Percentiles rank a stretch among this genome's conserved stretches.
phyloP scores from a whole-genome alignment of 2,888 invertebrate species.

The Steinernema scapterisci region DNA sequence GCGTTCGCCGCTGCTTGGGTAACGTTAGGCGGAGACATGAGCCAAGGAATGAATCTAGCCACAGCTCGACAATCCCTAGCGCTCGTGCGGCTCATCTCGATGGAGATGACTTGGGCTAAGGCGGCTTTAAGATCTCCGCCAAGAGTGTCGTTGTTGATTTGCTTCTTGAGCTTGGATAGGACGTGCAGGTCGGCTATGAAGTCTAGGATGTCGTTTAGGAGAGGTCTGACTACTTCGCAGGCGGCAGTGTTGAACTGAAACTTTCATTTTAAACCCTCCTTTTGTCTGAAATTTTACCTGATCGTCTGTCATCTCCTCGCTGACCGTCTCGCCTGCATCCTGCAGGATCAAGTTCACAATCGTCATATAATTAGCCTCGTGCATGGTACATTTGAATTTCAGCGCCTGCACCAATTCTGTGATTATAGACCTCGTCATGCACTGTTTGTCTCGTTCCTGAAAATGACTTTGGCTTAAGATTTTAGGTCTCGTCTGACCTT shows the following conservation, averaged over 20 bases:
- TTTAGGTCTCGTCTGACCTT: conserved; percentile 40
- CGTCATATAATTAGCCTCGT: conserved; percentile 89
- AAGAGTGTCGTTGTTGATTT: conserved; percentile 74
- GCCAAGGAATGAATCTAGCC: conserved; percentile 65
- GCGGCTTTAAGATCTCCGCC: conserved; percentile 95
- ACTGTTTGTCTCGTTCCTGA: conserved; percentile 89
- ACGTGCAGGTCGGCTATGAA: conserved; percentile 95
- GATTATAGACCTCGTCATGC: conserved; percentile 86
- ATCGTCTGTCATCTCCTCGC: conserved; percentile 56
- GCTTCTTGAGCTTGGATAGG: conserved; percentile 84
- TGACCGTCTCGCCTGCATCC: conserved; percentile 85
- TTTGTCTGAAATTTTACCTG: conserved; percentile 39
- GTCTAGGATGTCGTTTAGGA: conserved; percentile 88
- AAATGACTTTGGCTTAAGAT: conserved; percentile 35
- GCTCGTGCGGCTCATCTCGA: conserved; percentile 83
- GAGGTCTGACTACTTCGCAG: conserved; percentile 89
- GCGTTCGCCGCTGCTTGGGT: conserved; percentile 64
- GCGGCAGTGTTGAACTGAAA: conserved; percentile 77
- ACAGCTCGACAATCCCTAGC: conserved; percentile 61
- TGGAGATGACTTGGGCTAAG: conserved; percentile 80
- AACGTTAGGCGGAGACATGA: conserved; percentile 64
- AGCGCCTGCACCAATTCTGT: conserved; percentile 92
- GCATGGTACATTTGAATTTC: conserved; percentile 90
- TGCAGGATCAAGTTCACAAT: conserved; percentile 77
- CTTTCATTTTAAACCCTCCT: too few species aligned